These are phyloP conservation scores for Cactoblastis cactorum DNA, from an alignment of 2,888 invertebrate species.

Conservation along the genomic window DNA sequence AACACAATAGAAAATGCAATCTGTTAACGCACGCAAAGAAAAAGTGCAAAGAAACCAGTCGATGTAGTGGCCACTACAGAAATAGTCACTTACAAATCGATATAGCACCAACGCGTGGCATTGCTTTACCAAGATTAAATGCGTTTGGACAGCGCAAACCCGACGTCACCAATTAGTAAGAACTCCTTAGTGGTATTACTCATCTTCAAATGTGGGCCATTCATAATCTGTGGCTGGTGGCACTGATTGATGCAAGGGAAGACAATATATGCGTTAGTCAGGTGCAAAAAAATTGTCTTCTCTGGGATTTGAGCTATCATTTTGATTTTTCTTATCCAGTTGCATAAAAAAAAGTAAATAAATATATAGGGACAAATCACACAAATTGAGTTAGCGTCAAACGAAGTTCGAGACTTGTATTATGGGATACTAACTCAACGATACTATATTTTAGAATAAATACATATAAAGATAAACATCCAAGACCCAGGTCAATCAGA, in stretches of 20 bases:
- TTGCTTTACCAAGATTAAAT: slow-evolving; percentile 11
- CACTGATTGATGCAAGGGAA: not conserved
- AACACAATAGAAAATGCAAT: not conserved
- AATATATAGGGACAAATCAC: no score
- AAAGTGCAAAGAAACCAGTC: not conserved
- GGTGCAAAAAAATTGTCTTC: not conserved
- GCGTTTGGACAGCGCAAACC: slow-evolving; percentile 11
- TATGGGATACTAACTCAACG: no score
- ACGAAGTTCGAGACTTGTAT: no score
- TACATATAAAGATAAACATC: no score
- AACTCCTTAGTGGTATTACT: slow-evolving; percentile 7
- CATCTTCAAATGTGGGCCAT: slow-evolving; percentile 4
- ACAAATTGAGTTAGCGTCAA: no score
- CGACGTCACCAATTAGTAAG: slow-evolving; percentile 10
- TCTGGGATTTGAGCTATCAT: no score
- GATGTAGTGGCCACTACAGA: not conserved
- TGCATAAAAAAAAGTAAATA: no score
- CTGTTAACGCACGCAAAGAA: not conserved
- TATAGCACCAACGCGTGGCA: not conserved
- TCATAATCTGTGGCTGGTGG: not conserved
- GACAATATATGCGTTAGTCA: not conserved
- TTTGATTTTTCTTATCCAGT: no score
- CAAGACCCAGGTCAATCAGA: no score
- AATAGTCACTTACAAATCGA: slow-evolving; percentile 10
- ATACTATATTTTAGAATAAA: no score